Evolutionary conservation across 2,113 vertebrate genomes (phyloP).

Genomic region (Baryphthengus martii): DNA sequence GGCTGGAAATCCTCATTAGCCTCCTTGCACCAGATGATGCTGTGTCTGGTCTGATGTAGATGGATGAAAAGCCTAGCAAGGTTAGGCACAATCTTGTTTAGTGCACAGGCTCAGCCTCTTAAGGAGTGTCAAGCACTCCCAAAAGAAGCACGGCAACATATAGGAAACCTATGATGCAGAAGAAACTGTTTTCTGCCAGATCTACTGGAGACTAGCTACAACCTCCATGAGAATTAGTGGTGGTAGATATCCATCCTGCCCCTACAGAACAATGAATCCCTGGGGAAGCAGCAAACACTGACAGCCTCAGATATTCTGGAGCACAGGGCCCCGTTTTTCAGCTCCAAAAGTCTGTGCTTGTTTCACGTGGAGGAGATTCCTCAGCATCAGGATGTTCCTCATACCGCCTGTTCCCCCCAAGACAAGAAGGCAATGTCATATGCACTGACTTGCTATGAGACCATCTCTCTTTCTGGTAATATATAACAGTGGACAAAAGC

Average conservation of each 20-base stretch:
- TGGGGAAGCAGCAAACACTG: neutral
- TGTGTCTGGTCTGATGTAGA: neutral
- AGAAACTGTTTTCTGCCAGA: neutral
- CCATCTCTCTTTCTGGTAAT: neutral
- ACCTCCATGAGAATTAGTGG: neutral
- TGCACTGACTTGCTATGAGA: neutral
- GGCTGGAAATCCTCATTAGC: neutral
- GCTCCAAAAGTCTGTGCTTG: neutral
- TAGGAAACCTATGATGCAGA: neutral
- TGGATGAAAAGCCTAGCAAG: neutral
- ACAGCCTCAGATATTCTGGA: neutral
- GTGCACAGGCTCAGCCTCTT: rapidly evolving
- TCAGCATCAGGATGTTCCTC: neutral
- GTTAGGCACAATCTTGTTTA: neutral
- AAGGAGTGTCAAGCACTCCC: neutral
- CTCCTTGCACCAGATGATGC: neutral
- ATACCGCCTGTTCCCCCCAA: too few relatives aligned
- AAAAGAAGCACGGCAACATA: neutral
- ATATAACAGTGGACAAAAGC: neutral
- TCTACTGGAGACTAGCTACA: neutral
- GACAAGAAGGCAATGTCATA: neutral
- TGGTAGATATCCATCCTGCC: neutral
- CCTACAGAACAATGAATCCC: neutral
- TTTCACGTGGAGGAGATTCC: neutral
- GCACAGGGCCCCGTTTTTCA: neutral